Percentiles rank a stretch among this genome's conserved stretches.
These are phyloP conservation scores for Theocolax elegans DNA, from an alignment of 1,140 invertebrate genomes.

Conservation along the genomic window DNA sequence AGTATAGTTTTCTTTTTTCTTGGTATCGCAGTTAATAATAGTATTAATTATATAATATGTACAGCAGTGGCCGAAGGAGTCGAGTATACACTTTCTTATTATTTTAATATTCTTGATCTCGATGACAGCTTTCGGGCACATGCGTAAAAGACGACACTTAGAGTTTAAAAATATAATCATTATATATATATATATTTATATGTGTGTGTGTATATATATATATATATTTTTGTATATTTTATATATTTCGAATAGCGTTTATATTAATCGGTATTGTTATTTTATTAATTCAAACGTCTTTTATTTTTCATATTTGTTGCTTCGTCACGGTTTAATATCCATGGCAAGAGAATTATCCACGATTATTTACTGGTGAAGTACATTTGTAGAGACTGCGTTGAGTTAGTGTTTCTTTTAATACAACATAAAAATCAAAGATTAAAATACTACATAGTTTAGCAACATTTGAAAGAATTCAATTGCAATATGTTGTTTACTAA, in stretches of 20 bases:
- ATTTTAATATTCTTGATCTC: background rate
- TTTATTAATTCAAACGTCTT: conserved; percentile 45
- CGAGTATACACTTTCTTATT: background rate
- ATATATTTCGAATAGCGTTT: conserved; percentile 64
- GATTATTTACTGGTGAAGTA: too few species aligned
- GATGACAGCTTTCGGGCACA: conserved; percentile 48
- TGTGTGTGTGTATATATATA: too few species aligned
- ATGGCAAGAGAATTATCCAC: background rate
- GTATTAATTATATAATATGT: conserved; percentile 55
- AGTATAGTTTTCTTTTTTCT: conserved; percentile 32
- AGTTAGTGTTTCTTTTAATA: too few species aligned
- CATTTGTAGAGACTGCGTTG: too few species aligned
- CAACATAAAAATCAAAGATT: background rate
- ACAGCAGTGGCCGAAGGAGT: conserved; percentile 54
- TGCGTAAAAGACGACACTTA: conserved; percentile 66
- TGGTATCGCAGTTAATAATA: conserved; percentile 31
- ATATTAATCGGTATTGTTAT: conserved; percentile 55
- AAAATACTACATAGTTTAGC: too few species aligned
- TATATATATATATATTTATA: too few species aligned
- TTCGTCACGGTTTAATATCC: conserved; percentile 7
- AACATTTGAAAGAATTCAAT: background rate
- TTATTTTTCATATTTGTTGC: conserved; percentile 16
- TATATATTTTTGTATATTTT: too few species aligned
- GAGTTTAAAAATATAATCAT: conserved; percentile 70
- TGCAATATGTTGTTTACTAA: too few species aligned